Conservation (phyloP, 2,888 invertebrate species). For the Lagria hirta region DNA sequence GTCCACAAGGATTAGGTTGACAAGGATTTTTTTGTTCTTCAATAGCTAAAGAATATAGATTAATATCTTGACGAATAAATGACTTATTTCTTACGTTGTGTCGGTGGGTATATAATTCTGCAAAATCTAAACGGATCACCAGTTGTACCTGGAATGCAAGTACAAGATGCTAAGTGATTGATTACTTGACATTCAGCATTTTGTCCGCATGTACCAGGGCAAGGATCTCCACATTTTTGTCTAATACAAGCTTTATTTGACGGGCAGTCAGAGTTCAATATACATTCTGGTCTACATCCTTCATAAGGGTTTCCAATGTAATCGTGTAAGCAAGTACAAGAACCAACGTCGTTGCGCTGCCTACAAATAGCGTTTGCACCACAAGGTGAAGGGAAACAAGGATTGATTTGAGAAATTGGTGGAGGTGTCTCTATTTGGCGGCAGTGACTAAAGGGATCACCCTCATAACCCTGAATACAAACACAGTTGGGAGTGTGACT, state of each 20-base stretch:
- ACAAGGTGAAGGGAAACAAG: constrained; percentile 67
- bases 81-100: constrained; percentile 40
- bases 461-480: constrained; percentile 59
- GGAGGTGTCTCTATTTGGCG: constrained; percentile 25
- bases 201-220: constrained; percentile 64
- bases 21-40: constrained; percentile 62
- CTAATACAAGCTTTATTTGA: constrained; percentile 68
- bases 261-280: constrained; percentile 66
- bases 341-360: constrained; percentile 55
- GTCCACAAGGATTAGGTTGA: constrained; percentile 77
- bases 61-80: too few species aligned
- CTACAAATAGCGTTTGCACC: constrained; percentile 65
- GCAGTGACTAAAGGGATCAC: constrained; percentile 62
- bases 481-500: constrained; percentile 63
- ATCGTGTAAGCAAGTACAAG: constrained; percentile 61
- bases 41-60: constrained; percentile 33
- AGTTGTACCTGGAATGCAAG: constrained; percentile 60
- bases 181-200: constrained; percentile 67
- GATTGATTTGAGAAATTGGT: constrained; percentile 46
- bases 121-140: constrained; percentile 66
- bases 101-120: constrained; percentile 43
- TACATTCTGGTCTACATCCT: constrained; percentile 65
- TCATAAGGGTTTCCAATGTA: constrained; percentile 68
- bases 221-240: constrained; percentile 65
- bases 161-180: constrained; percentile 66